These are phyloP conservation scores for Oscheius sp. DNA, from an alignment of 2,888 invertebrate genomes.

Conservation along the genomic window DNA sequence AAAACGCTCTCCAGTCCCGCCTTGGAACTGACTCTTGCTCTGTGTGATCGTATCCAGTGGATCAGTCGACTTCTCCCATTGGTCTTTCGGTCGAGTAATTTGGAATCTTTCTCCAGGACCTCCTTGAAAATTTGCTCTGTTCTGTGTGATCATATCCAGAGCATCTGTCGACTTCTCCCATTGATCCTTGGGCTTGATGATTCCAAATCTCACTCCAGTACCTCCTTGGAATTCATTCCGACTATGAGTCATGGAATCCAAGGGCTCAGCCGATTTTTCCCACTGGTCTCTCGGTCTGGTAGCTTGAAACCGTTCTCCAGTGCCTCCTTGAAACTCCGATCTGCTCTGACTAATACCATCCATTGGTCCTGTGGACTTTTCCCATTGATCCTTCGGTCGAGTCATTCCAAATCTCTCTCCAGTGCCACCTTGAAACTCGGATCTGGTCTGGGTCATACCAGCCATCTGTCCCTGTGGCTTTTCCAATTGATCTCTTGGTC, in stretches of 20 bases:
- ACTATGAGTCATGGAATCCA: background rate
- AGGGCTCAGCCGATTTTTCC: background rate
- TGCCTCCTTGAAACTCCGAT: constrained; percentile 1
- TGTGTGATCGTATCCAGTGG: background rate
- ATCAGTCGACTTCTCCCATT: background rate
- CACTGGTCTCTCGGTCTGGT: constrained; percentile 7
- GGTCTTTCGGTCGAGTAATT: constrained; percentile 4
- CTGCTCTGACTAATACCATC: background rate
- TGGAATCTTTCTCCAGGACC: constrained; percentile 3
- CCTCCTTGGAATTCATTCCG: constrained; percentile 8
- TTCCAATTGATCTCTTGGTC: constrained; percentile 3
- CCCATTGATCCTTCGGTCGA: constrained; percentile 13
- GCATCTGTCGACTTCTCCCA: background rate
- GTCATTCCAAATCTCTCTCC: constrained; percentile 3
- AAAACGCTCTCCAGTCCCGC: background rate
- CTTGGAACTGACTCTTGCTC: background rate
- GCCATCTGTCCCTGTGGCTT: background rate
- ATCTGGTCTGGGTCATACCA: background rate
- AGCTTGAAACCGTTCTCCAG: background rate
- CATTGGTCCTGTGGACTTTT: background rate
- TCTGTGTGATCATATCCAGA: background rate
- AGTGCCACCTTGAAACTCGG: constrained; percentile 17
- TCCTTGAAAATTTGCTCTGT: background rate
- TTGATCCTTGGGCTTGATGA: background rate
- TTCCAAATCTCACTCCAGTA: background rate